phyloP scores from a whole-genome alignment of 1,140 invertebrate genomes.

The Dysdera silvatica region DNA sequence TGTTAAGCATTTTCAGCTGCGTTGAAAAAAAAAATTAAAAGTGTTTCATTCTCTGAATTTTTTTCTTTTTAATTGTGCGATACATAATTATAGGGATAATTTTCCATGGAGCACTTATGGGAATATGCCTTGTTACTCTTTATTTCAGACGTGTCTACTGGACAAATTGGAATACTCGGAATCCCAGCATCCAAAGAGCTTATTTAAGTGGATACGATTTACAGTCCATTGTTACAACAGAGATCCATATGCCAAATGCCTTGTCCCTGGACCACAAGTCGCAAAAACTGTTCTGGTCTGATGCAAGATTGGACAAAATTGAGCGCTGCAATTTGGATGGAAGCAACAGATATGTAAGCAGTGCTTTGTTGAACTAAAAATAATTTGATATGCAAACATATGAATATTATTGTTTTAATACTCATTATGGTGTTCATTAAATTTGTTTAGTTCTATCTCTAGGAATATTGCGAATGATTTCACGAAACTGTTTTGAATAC shows the following conservation, averaged over 20 bases:
- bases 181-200: conserved; percentile 63
- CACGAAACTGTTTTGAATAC: too few relatives aligned
- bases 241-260: conserved; percentile 75
- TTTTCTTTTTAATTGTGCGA: too few relatives aligned
- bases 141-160: conserved; percentile 58
- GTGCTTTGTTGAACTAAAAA: too few relatives aligned
- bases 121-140: background rate
- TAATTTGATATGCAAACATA: too few relatives aligned
- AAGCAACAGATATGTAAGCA: conserved; percentile 58
- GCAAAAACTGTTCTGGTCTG: conserved; percentile 56
- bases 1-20: too few relatives aligned
- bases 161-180: conserved; percentile 68
- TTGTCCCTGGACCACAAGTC: conserved; percentile 63
- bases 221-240: conserved; percentile 61
- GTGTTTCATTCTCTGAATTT: too few relatives aligned
- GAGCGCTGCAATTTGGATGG: conserved; percentile 86
- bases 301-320: conserved; percentile 62
- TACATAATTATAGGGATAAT: too few relatives aligned
- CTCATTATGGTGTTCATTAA: too few relatives aligned
- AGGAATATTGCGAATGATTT: too few relatives aligned
- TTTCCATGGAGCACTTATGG: background rate
- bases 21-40: too few relatives aligned
- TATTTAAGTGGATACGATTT: conserved; percentile 56
- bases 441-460: too few relatives aligned
- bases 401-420: too few relatives aligned